phyloP scores from a whole-genome alignment of 2,113 vertebrate genomes.

The Mormyrus lacerda region DNA sequence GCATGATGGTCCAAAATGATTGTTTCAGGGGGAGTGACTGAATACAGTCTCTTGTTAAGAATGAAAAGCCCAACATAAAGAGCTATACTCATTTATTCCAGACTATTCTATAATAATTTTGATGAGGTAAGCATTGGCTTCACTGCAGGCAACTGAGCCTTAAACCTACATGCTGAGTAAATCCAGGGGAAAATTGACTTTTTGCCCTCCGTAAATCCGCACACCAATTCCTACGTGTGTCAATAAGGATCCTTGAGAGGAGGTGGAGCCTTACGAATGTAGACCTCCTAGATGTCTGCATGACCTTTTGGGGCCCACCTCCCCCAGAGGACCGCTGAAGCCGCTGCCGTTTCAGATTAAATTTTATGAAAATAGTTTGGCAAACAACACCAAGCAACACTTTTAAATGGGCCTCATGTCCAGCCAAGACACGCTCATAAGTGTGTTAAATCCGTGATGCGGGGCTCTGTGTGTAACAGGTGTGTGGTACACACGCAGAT shows the following conservation, averaged over 20 bases:
- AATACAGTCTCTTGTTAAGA: not conserved
- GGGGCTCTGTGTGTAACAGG: not conserved
- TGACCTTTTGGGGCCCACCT: not conserved
- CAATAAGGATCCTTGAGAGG: conserved; percentile 25
- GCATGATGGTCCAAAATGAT: not conserved
- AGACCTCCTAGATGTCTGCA: conserved; percentile 29
- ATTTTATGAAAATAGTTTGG: not conserved
- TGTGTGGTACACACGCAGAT: not conserved
- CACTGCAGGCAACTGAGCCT: not conserved
- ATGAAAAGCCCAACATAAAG: not conserved
- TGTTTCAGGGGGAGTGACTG: not conserved
- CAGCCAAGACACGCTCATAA: not conserved
- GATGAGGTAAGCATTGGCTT: conserved; percentile 10
- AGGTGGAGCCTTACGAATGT: conserved; percentile 26
- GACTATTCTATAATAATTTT: not conserved
- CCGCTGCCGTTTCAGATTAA: not conserved
- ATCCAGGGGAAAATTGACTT: not conserved
- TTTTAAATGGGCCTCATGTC: not conserved
- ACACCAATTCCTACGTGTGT: not conserved
- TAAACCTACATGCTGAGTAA: not conserved
- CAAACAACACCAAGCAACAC: not conserved
- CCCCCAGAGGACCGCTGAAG: not conserved
- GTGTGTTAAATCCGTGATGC: not conserved
- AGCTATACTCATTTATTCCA: not conserved
- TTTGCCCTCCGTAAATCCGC: not conserved